Evolutionary conservation across 2,888 invertebrate genomes (phyloP), one percentile per base, ranked within the genome.

Genomic region (Scaeva pyrastri): DNA sequence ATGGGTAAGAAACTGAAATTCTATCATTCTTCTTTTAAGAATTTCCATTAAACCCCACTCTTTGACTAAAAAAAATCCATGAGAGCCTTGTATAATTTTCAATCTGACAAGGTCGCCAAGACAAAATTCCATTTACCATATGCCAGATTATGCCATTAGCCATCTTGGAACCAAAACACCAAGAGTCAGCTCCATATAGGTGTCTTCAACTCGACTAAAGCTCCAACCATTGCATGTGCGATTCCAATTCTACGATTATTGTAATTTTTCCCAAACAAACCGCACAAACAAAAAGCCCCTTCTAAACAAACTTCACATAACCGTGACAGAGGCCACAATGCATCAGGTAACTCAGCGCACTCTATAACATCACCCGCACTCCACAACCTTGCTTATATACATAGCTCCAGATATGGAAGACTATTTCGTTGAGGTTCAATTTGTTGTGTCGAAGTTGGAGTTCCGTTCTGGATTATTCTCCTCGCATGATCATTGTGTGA

Each of bases 91-190:
- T 55, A 58, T 31, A 84, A 84, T 84, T 79, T 84, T 6, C 84
- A 71, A 84, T 79, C 84, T 79, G 84, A 84, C 84, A 84, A 84
- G 79, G 79, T 75, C 79, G 60, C 58, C 48, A 66, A 23, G 23
- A 66, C 21, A 26, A 50, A 55, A 19, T 8, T 50, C 58, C 19
- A 62, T 50, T 31, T 21, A 23, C 21, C 21, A 14, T n/a, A 21
- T 48, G 26, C 52, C 52, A 26, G 23, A 2, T 52, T 52, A 26
- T 52, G 7, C 12, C 31, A 31, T 31, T 8, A 7, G 12, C n/a
- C 23, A 52, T 52, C 23, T 14, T 7, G 1, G 6, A 52, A 48
- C 48, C 19, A 5, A 50, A 7, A 4, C 12, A 39, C 23, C 14
- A 2, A 52, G 8, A 52, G 23, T 52, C 52, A 52, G 2, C 23